Evolutionary conservation across 2,113 vertebrate genomes (phyloP).

Genomic region (Hypanus sabinus): DNA sequence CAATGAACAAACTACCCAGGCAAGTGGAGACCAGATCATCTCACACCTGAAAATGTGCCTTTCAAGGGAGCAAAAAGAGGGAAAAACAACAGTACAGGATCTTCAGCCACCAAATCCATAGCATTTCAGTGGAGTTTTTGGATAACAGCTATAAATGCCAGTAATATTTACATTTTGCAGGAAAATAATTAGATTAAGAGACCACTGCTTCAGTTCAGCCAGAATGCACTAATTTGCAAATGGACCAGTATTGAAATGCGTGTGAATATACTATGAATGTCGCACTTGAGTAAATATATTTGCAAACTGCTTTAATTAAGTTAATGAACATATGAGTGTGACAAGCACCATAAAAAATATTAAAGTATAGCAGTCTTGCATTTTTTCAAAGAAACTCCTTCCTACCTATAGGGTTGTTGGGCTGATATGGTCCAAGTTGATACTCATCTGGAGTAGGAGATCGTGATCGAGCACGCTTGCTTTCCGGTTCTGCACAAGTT

Average conservation of each 20-base stretch:
- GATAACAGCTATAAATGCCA: neutral
- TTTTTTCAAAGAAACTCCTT: neutral
- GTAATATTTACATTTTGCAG: neutral
- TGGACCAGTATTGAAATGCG: neutral
- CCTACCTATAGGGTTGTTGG: constrained; percentile 81
- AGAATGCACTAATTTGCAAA: neutral
- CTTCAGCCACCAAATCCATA: neutral
- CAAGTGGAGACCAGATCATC: too few species aligned
- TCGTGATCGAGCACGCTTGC: constrained; percentile 39
- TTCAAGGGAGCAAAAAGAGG: too few species aligned
- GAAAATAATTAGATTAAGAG: neutral
- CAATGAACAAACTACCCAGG: neutral
- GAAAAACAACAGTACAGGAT: neutral
- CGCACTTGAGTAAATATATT: neutral
- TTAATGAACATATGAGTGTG: neutral
- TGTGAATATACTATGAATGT: neutral
- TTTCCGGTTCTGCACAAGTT: constrained; percentile 14
- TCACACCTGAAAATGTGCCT: too few species aligned
- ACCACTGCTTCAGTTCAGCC: neutral
- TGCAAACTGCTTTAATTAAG: neutral
- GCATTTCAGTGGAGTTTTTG: neutral
- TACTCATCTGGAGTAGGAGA: constrained; percentile 56
- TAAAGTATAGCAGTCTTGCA: too few species aligned
- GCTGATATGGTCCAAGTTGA: constrained; percentile 71
- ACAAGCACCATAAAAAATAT: neutral